A percentile compares a stretch with the other conserved stretches of the same genome.
Conservation (phyloP, 2,113 vertebrate genomes). For the Vimba vimba region DNA sequence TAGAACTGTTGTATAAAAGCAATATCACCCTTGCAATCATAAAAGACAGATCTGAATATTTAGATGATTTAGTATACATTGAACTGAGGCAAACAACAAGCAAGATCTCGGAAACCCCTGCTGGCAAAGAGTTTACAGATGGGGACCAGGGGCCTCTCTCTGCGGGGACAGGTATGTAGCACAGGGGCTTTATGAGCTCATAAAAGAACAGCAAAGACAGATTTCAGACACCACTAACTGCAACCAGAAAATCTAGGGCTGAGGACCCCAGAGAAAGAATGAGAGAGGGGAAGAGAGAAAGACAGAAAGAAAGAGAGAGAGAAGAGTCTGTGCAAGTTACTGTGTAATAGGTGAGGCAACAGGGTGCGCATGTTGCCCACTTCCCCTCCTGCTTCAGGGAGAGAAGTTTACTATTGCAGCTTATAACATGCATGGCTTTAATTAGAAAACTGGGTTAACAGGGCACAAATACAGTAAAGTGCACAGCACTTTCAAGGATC, state of each 20-base stretch:
- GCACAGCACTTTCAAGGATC: conserved; percentile 1
- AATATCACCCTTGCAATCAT: too few relatives aligned
- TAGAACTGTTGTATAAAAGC: too few relatives aligned
- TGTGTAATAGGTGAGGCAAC: conserved; percentile 47
- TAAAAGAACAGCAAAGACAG: conserved; percentile 74
- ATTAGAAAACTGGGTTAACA: conserved; percentile 69
- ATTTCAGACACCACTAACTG: conserved; percentile 74
- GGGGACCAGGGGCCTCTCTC: conserved; percentile 65
- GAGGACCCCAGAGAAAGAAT: neutral
- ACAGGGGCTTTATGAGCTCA: conserved; percentile 68
- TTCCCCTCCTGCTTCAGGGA: conserved; percentile 70
- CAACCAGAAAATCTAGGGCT: conserved; percentile 66
- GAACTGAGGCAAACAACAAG: conserved; percentile 57
- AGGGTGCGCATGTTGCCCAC: conserved; percentile 67
- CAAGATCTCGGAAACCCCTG: conserved; percentile 67
- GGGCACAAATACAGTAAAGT: conserved; percentile 52
- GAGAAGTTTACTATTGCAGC: conserved; percentile 59
- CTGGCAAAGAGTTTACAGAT: conserved; percentile 75
- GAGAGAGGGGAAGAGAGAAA: neutral
- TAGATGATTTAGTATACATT: neutral
- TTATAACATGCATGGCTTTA: conserved; percentile 67
- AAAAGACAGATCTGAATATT: neutral
- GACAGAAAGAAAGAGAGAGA: neutral
- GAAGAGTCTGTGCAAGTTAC: conserved; percentile 56
- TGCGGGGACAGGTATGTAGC: conserved; percentile 71